phyloP scores from a whole-genome alignment of 2,797 vertebrate species.

The Microhierax caerulescens region DNA sequence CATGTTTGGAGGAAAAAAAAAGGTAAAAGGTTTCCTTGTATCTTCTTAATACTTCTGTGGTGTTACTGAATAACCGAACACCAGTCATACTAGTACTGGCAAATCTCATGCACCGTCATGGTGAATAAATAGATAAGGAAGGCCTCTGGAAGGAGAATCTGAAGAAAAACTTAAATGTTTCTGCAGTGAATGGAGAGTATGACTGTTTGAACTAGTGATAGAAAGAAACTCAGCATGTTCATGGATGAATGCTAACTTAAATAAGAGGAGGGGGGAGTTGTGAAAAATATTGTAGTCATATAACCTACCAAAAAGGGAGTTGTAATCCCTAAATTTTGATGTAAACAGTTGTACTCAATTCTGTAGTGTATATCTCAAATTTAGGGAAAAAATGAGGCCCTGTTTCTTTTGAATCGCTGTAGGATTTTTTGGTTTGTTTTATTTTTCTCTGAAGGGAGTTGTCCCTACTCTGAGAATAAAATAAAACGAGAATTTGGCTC shows the following conservation, averaged over 20 bases:
- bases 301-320: not conserved
- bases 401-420: not conserved
- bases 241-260: not conserved
- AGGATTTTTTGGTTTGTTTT: not conserved
- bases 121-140: not conserved
- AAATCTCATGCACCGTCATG: not conserved
- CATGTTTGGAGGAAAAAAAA: not conserved
- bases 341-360: not conserved
- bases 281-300: not conserved
- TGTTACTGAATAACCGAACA: not conserved
- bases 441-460: not conserved
- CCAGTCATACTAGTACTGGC: not conserved
- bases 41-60: not conserved
- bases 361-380: not conserved
- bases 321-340: not conserved
- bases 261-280: not conserved
- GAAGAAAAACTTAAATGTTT: not conserved
- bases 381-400: not conserved
- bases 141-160: not conserved
- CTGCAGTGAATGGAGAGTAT: not conserved
- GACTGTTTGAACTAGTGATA: not conserved
- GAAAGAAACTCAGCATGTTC: accelerated
- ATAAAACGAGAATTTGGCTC: not conserved
- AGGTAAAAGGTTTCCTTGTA: not conserved
- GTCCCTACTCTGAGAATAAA: not conserved